Base-by-base conservation (phyloP, 2,888 invertebrate genomes). In the Acanthococcus lagerstroemiae region DNA sequence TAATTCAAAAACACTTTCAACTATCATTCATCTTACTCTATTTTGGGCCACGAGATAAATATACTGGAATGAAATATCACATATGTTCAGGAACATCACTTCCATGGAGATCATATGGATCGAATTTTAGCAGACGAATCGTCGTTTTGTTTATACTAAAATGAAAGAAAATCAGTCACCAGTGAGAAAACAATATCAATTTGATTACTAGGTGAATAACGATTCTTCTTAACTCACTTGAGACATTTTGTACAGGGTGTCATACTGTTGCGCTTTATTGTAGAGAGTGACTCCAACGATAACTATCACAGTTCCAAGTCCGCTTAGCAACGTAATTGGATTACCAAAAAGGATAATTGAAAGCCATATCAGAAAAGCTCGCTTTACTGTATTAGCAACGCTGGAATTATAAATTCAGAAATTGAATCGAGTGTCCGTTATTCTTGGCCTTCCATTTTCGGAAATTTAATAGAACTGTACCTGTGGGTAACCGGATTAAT, bases 401-500 rank as follows among this genome's bases (percentile, higher is more conserved):
- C 88, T 88, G 77, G 70, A 80, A 75, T 61, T 1, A 26, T 27
- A n/a, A n/a, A 19, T 24, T n/a, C 17, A 48, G 50, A 12, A 48
- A 48, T 55, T 25, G 19, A 25, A 22, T 6, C 60, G 17, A 3
- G 25, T 19, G 22, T 24, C 12, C 22, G 3, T 19, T 7, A 61
- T n/a, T n/a, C 25, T 22, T 54, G 3, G 26, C 6, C 27, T 24
- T 50, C 2, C 1, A 37, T 52, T 7, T 55, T 1, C 5, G 4
- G 22, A 54, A 3, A 25, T 17, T 1, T 5, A 48, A 56, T 3
- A 22, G 25, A 19, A 27, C 55, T 71, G 73, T 78, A 85, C 85
- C 85, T 85, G 74, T 88, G 87, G 26, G 88, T 88, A 17, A 88
- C 87, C 24, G 88, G 87, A 75, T 85, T 86, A 73, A 88, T 86